Conservation (phyloP, 2,888 invertebrate genomes). For the Sinohyriopsis cumingii region DNA sequence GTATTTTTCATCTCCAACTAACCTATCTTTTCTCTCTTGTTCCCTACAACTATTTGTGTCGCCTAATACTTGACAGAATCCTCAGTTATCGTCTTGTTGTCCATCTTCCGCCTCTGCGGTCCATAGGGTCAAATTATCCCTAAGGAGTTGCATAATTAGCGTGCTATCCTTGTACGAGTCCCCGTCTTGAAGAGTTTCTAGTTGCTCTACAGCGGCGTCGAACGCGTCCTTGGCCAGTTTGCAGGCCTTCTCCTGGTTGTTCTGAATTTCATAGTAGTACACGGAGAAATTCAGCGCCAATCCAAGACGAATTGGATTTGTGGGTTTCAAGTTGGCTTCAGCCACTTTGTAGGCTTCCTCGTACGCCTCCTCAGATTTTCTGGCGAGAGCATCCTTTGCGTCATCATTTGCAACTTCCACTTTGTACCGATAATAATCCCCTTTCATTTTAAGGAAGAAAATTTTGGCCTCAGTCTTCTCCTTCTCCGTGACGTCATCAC, state of each 20-base stretch:
- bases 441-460: constrained; percentile 99
- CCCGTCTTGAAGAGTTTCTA: constrained; percentile 98
- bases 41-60: not conserved
- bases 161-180: constrained; percentile 99
- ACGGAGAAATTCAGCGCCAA: constrained; percentile 99
- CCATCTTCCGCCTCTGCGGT: constrained; percentile 88
- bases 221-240: constrained; percentile 99
- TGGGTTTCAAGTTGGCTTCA: constrained; percentile 98
- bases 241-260: constrained; percentile 98
- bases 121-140: constrained; percentile 83
- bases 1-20: not conserved
- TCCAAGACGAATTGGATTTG: constrained; percentile 98
- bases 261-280: constrained; percentile 99
- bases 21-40: not conserved
- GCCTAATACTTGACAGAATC: not conserved
- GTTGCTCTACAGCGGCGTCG: constrained; percentile 99
- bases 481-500: constrained; percentile 95
- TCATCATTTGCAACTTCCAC: constrained; percentile 99
- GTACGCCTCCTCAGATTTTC: constrained; percentile 97
- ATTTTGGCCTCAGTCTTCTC: constrained; percentile 88
- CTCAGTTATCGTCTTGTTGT: constrained; percentile 15
- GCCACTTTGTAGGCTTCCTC: constrained; percentile 99
- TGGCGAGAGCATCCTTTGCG: constrained; percentile 81
- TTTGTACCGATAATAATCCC: constrained; percentile 99
- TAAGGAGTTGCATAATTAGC: constrained; percentile 98